phyloP scores from a whole-genome alignment of 2,888 invertebrate genomes.

The Aphodius sticticus region DNA sequence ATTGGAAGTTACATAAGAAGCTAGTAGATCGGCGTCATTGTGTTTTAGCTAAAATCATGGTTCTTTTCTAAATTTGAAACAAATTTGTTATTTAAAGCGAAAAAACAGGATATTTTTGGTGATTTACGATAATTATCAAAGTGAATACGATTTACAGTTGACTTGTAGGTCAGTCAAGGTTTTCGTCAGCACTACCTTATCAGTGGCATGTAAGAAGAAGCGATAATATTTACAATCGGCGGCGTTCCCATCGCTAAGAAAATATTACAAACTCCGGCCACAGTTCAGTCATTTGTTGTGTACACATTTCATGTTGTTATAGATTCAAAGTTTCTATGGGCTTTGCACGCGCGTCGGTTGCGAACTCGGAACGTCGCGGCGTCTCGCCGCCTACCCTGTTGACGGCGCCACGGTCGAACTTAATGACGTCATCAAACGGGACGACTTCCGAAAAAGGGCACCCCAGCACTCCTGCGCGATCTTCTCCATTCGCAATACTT shows the following conservation, averaged over 20 bases:
- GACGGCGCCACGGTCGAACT: constrained; percentile 53
- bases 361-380: constrained; percentile 53
- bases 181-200: background rate
- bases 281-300: constrained; percentile 38
- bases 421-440: constrained; percentile 56
- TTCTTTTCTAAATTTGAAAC: too few species aligned
- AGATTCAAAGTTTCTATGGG: constrained; percentile 51
- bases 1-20: too few species aligned
- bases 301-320: constrained; percentile 51
- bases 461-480: background rate
- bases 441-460: constrained; percentile 48
- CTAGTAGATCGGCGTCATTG: too few species aligned
- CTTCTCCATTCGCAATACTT: background rate
- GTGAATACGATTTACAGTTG: too few species aligned
- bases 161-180: too few species aligned
- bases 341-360: constrained; percentile 49
- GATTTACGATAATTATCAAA: too few species aligned
- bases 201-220: background rate
- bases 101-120: too few species aligned
- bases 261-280: background rate
- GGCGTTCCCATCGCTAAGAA: background rate
- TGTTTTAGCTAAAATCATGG: too few species aligned
- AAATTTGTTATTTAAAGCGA: too few species aligned
- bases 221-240: constrained; percentile 4
- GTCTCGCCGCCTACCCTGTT: constrained; percentile 51